A percentile compares a stretch with the other conserved stretches of the same genome.
phyloP scores from a whole-genome alignment of 1,140 invertebrate genomes.

The Akabosia matsudoensis region DNA sequence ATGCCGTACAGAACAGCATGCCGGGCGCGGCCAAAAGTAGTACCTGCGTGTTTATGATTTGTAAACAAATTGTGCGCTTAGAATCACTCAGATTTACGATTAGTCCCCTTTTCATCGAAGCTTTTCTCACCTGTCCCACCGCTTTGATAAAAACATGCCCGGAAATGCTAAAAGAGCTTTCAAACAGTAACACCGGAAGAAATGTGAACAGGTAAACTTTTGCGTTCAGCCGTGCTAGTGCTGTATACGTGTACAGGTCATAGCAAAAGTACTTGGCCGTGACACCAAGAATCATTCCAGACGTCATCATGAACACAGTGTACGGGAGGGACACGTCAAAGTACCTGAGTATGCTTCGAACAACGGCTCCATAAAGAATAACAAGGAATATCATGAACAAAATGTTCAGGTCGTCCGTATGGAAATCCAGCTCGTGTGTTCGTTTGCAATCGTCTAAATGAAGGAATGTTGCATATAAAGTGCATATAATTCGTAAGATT shows the following conservation, averaged over 20 bases:
- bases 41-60: background rate
- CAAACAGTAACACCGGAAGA: constrained; percentile 56
- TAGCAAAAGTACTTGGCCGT: constrained; percentile 33
- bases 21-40: background rate
- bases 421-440: constrained; percentile 18
- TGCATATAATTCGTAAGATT: background rate
- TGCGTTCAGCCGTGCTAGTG: constrained; percentile 49
- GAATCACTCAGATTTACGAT: background rate
- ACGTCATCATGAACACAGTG: constrained; percentile 37
- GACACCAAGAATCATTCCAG: constrained; percentile 35
- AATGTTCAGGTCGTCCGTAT: constrained; percentile 20
- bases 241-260: constrained; percentile 39
- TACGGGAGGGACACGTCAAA: background rate
- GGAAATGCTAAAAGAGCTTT: constrained; percentile 55
- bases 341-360: background rate
- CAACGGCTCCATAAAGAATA: constrained; percentile 20
- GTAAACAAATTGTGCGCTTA: background rate
- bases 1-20: background rate
- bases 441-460: constrained; percentile 15
- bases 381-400: constrained; percentile 31
- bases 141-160: constrained; percentile 35
- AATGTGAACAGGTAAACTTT: constrained; percentile 54
- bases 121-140: background rate
- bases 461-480: background rate
- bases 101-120: no score